Percentiles rank a stretch among this genome's conserved stretches.
Evolutionary conservation across 2,113 vertebrate genomes (phyloP).

Genomic region (Megaceryle maxima): DNA sequence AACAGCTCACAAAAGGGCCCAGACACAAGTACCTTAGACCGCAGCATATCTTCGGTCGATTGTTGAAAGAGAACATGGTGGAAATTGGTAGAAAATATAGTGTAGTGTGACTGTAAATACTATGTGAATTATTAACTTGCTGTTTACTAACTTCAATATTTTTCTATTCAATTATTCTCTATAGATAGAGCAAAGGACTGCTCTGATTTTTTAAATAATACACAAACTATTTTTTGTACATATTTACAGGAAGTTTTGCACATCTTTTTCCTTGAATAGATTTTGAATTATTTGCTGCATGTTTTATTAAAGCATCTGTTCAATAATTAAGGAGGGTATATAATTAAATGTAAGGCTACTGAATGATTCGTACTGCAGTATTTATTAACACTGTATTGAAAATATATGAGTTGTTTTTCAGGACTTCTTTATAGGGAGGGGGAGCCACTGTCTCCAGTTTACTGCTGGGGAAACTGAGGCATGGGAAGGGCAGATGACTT

Average conservation of each 20-base stretch:
- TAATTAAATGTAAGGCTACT: constrained; percentile 33
- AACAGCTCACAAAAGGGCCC: neutral
- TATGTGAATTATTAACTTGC: constrained; percentile 48
- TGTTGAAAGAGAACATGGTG: neutral
- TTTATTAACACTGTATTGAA: neutral
- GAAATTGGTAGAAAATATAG: neutral
- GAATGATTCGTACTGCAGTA: neutral
- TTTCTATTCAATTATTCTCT: constrained; percentile 46
- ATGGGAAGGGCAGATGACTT: neutral
- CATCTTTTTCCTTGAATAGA: constrained; percentile 36
- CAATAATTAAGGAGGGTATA: constrained; percentile 56
- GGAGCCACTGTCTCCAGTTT: neutral
- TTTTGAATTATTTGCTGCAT: constrained; percentile 56
- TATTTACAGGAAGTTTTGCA: constrained; percentile 44
- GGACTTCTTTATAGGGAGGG: neutral
- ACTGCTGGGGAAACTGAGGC: neutral
- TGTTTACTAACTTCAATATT: constrained; percentile 52
- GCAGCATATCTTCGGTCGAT: rapidly evolving
- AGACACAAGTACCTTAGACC: neutral
- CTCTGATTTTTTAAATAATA: constrained; percentile 53
- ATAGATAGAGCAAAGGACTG: constrained; percentile 11
- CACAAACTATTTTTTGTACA: constrained; percentile 28
- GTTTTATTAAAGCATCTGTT: constrained; percentile 59
- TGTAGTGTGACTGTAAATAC: constrained; percentile 33
- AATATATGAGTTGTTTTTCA: neutral